Evolutionary conservation across 2,888 invertebrate species (phyloP), one percentile per base, ranked within the genome.

Genomic region (Nephrotoma appendiculata): DNA sequence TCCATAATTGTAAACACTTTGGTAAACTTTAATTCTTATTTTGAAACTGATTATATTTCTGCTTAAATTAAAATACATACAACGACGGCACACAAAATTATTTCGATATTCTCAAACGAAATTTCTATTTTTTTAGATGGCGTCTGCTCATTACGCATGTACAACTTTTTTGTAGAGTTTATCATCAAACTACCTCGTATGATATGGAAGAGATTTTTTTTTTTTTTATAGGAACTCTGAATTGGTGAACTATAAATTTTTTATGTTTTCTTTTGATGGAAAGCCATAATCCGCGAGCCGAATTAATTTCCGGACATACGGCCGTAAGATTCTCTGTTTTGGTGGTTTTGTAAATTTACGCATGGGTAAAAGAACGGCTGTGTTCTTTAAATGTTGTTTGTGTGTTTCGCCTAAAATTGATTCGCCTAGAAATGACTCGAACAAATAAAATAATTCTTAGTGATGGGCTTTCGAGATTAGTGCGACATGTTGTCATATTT

Each of bases 91-190:
- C 42, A 42, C n/a, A 84, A 41, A 41, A 84, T 15, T 57, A 15
- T 15, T 71, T 52, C 19, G n/a, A 15, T 7, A 84, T 84, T 84
- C 43, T 42, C 88, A 89, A 89, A 86, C 88, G 87, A 87, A 88
- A 88, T 88, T 88, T 88, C 88, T 86, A 88, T 88, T 88, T 71
- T 71, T 71, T 88, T 89, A 88, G 89, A 89, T 89, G 89, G 89
- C 89, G 89, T 89, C 89, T 57, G 41, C 86, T 89, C 87, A 88
- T 87, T 89, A 89, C 89, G 89, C 89, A 89, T 89, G 89, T 71
- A 71, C 71, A 71, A 86, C 88, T 71, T 71, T 71, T 71, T 71
- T 71, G 71, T 19, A 71, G 71, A 71, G 71, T 71, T 71, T 71
- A 9, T 31, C 19, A 71, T 31, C 11, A 11, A 71, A 71, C 9